Base-by-base conservation (phyloP, 2,113 vertebrate genomes). In the Anarhynchus alexandrinus region DNA sequence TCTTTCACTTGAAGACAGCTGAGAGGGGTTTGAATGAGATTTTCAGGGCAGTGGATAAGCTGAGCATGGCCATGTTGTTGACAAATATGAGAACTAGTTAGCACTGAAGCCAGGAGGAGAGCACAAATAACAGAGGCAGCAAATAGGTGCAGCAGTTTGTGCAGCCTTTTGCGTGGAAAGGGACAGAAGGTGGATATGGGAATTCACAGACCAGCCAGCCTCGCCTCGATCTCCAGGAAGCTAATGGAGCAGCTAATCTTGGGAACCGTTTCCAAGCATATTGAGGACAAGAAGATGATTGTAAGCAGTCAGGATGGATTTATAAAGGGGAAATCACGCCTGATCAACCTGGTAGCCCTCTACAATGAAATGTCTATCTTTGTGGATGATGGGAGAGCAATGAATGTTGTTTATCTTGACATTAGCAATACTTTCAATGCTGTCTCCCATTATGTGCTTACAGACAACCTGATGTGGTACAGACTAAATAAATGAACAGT, bases 191-290 rank as follows among this genome's bases (percentile, higher is more conserved):
- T 11, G 32, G 7, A 20, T 38, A 47, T 49, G 15, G 30, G 29
- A 89, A 92, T 65, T 11, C 15, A 29, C 32, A 71, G 62, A 32
- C 22, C 5, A 15, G 14, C 14, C 21, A 86, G 12, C 22, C 32
- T 42, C 36, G 52, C 13, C 32, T 57, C 0, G 0, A 5, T 14
- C 15, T 21, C 45, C 0, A 0, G 3, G 43, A 55, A 25, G 3
- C 15, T 40, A 32, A 51, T 25, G 17, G 34, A 59, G n/a, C 23
- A 59, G 11, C n/a, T 65, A 43, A 51, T 26, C 25, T 29, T 86
- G 21, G 6, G 71, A 86, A 90, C 2, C 5, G 36, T 74, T 74
- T 74, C 61, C 66, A 70, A n/a, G 6, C 6, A 36, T 20, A 29
- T 4, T 42, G 62, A 72, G 26, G 17, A 47, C 20, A 72, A 10